These are phyloP conservation scores for Mesocentrotus franciscanus DNA, from an alignment of 53 echinoderm and acorn worm species.

Conservation along the genomic window DNA sequence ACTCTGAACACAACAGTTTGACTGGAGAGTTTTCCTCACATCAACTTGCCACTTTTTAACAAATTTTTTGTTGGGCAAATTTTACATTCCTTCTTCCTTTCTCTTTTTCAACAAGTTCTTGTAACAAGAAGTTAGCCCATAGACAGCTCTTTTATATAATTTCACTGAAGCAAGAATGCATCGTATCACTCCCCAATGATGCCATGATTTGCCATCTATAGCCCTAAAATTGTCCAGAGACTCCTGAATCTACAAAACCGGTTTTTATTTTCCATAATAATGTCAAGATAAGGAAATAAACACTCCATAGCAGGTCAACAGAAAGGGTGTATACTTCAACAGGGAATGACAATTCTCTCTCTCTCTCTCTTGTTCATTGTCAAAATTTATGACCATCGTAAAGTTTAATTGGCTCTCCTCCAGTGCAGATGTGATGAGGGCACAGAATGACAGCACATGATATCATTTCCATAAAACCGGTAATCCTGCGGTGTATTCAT, in stretches of 20 bases:
- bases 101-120: too few species aligned
- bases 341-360: not conserved
- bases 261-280: conserved; percentile 27
- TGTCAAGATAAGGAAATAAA: not conserved
- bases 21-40: too few species aligned
- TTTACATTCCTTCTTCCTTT: too few species aligned
- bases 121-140: too few species aligned
- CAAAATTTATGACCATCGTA: conserved; percentile 45
- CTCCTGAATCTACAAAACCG: not conserved
- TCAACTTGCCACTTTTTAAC: too few species aligned
- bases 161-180: not conserved
- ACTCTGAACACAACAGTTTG: too few species aligned
- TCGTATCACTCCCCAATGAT: not conserved
- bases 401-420: conserved; percentile 40
- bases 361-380: conserved; percentile 15
- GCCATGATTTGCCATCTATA: not conserved
- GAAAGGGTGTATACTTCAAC: not conserved
- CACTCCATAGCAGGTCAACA: conserved; percentile 19
- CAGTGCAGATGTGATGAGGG: conserved; percentile 31
- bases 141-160: not conserved
- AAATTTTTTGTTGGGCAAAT: too few species aligned
- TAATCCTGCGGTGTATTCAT: not conserved
- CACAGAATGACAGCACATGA: not conserved
- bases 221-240: not conserved
- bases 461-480: not conserved